Percentiles rank a stretch among this genome's conserved stretches.
phyloP scores from a whole-genome alignment of 2,888 invertebrate genomes.

The Pollenia labialis region DNA sequence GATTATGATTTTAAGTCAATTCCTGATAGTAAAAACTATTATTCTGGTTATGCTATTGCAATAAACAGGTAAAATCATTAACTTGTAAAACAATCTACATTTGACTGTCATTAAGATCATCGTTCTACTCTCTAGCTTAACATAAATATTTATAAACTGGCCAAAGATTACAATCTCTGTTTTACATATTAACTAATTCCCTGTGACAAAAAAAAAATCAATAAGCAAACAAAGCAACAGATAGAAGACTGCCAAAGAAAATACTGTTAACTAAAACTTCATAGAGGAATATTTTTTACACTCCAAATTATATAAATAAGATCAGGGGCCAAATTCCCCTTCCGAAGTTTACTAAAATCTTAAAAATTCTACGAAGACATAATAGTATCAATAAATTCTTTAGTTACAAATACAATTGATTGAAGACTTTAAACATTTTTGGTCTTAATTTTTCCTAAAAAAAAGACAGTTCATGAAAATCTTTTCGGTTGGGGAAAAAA shows the following conservation, averaged over 20 bases:
- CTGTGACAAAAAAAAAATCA: constrained; percentile 38
- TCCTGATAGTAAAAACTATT: not conserved
- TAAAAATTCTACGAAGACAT: no score
- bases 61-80: constrained; percentile 48
- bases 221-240: not conserved
- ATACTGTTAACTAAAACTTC: constrained; percentile 64
- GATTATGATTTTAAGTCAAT: no score
- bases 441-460: no score
- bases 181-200: constrained; percentile 73
- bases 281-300: not conserved
- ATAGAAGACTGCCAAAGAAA: constrained; percentile 23
- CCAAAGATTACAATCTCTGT: constrained; percentile 71
- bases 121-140: constrained; percentile 56
- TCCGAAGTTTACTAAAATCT: no score
- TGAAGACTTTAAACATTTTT: no score
- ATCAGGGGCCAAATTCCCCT: not conserved
- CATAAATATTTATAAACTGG: constrained; percentile 73
- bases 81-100: constrained; percentile 61
- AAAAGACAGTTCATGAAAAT: no score
- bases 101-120: constrained; percentile 66
- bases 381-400: no score
- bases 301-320: constrained; percentile 15
- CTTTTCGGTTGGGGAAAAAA: no score
- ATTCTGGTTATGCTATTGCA: constrained; percentile 11
- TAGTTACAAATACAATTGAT: no score